Base-by-base conservation (phyloP, 2,888 invertebrate species). In the Dugesia japonica region DNA sequence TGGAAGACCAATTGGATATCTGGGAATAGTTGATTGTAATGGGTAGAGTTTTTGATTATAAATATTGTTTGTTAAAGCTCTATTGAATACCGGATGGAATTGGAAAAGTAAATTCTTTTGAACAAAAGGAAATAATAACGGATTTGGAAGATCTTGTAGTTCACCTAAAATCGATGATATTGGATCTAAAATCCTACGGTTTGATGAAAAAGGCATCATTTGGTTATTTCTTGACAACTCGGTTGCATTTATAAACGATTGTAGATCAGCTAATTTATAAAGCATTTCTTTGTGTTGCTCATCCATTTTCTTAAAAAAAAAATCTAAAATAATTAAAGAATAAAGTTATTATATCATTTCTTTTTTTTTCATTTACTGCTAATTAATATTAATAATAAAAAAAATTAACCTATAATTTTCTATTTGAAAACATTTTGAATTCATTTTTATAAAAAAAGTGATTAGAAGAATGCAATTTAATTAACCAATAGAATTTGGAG, bases 301-400 rank as follows among this genome's bases (percentile, higher is more conserved):
- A 56, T 56, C 56, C 56, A 56, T 56, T 56, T 56, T 56, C n/a
- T 56, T n/a, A n/a, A n/a, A n/a, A n/a, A n/a, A n/a, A n/a, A 56
- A 56, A 56, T 56, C 23, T 31, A 31, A 31, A 31, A 56, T 56
- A 56, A 56, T 56, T 13, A 9, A 4, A 56, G 17, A 9, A 31
- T 56, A 56, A 56, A 56, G 17, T 56, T 56, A 56, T 56, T 56
- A 13, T 7, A 31, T 31, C 13, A 31, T 31, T 31, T 31, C 13
- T 31, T 13, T 7, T 7, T 31, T 31, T 31, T 31, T 31, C 31
- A 31, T 31, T 31, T 13, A 31, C 13, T 31, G 31, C n/a, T n/a
- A n/a, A 31, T 31, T 31, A 31, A 7, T 31, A 31, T 31, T 31
- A 31, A 31, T 31, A 31, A 31, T 31, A 31, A 31, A 31, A 31